phyloP scores from a whole-genome alignment of 2,888 invertebrate genomes.

The Aspidapion aeneum region DNA sequence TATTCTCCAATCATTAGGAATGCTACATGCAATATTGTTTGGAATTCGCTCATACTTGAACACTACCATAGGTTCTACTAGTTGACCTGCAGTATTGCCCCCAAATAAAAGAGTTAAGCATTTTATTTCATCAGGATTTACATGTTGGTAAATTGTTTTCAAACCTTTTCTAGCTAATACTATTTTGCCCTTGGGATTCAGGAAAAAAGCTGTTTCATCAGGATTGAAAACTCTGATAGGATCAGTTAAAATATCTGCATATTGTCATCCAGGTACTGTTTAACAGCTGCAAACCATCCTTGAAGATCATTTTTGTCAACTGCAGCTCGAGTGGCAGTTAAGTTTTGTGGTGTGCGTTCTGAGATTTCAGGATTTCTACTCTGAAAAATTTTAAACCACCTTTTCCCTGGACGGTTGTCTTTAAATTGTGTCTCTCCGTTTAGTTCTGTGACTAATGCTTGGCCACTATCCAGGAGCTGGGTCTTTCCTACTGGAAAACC shows the following conservation, averaged over 20 bases:
- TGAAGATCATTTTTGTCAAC: neutral
- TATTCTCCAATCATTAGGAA: neutral
- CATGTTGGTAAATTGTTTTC: neutral
- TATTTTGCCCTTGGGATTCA: neutral
- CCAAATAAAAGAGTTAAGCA: neutral
- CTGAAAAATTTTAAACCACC: neutral
- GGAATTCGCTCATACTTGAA: neutral
- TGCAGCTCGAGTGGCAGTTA: neutral
- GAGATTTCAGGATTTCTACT: neutral
- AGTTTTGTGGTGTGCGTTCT: neutral
- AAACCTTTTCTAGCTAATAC: neutral
- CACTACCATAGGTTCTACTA: neutral
- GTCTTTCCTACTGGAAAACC: neutral
- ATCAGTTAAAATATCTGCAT: neutral
- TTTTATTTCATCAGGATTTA: neutral
- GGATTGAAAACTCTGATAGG: neutral
- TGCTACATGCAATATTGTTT: neutral
- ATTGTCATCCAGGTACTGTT: neutral
- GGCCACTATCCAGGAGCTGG: neutral
- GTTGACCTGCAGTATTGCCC: neutral
- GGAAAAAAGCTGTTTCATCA: neutral
- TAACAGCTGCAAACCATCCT: neutral
- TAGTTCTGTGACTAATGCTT: neutral
- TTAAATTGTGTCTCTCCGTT: neutral
- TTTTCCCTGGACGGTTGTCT: neutral